These are phyloP conservation scores for Drosophila ogumai DNA, from an alignment of 1,140 invertebrate species.

Conservation along the genomic window DNA sequence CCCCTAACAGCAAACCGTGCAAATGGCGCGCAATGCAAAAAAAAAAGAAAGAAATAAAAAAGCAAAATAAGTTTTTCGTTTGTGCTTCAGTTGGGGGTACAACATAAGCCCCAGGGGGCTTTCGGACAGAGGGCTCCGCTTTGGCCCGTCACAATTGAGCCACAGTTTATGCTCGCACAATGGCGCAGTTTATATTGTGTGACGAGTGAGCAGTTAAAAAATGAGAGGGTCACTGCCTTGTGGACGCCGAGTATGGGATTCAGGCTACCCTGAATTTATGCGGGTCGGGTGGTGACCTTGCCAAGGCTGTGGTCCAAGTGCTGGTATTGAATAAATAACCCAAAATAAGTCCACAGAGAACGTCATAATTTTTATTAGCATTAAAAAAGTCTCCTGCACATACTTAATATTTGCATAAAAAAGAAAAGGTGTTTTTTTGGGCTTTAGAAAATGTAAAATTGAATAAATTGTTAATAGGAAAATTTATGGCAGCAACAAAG, in stretches of 20 bases:
- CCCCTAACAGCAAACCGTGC: slow-evolving; percentile 13
- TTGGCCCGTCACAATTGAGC: slow-evolving; percentile 65
- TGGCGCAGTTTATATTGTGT: slow-evolving; percentile 66
- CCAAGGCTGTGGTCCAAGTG: neutral
- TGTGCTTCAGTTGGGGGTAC: slow-evolving; percentile 7
- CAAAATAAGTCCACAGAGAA: neutral
- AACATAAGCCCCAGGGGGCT: slow-evolving; percentile 11
- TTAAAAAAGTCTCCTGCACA: neutral
- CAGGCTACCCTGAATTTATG: slow-evolving; percentile 19
- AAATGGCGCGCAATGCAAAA: slow-evolving; percentile 16
- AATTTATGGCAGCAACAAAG: neutral
- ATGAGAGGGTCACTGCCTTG: neutral
- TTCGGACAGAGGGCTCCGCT: slow-evolving; percentile 18
- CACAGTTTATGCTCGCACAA: slow-evolving; percentile 68
- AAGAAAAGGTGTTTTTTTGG: neutral
- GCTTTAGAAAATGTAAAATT: neutral
- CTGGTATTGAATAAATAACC: slow-evolving; percentile 14
- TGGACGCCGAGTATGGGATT: neutral
- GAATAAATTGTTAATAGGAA: neutral
- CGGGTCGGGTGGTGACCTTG: slow-evolving; percentile 20
- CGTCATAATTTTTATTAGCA: slow-evolving; percentile 3
- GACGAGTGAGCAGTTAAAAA: slow-evolving; percentile 52
- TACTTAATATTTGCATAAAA: slow-evolving; percentile 9
- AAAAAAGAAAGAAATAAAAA: slow-evolving; percentile 6
- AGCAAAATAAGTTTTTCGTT: slow-evolving; percentile 43